Evolutionary conservation across 2,113 vertebrate species (phyloP), one percentile per base, ranked within the genome.

Genomic region (Nyctereutes procyonoides): DNA sequence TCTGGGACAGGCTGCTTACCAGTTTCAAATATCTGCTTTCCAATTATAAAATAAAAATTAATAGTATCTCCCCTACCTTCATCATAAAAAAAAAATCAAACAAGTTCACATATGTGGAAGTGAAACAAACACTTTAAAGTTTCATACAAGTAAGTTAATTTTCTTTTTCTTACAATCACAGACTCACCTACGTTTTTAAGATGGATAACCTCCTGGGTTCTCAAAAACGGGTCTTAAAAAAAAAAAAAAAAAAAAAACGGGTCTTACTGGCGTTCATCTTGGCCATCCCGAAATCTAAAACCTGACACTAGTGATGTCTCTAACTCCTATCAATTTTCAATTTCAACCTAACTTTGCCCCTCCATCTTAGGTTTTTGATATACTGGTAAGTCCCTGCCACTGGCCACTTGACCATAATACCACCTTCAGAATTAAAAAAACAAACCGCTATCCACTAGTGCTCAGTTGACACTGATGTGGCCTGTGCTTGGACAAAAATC

Each of bases 11-110:
- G 20, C 56, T 92, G 63, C 13, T 95, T 81, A 32, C 69, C 55
- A 95, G 56, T 58, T 91, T 69, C 88, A 5, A 92, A 55, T 62
- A 80, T 94, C 56, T 95, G 9, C 38, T 94, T 97, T 94, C 48
- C 83, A 38, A 84, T 92, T 87, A 26, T 43, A 48, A 92, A 88
- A 62, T 76, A 35, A 48, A 93, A 94, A 93, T 93, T 88, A 93
- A 62, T 76, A 69, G 48, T 60, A 81, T 24, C 58, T 77, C 85
- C 12, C 8, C 30, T 53, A 35, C 24, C 26, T 55, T 93, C 76
- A 48, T 90, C 71, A 87, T 43, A 95, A 43, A 63, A 55, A 90
- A 84, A 94, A 92, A 48, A 30, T 86, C 48, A 83, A 93, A 32
- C 56, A 77, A 51, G 11, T 85, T 79, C 30, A 43, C 17, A 11